phyloP scores from a whole-genome alignment of 2,113 vertebrate genomes.

The Tinamus guttatus region DNA sequence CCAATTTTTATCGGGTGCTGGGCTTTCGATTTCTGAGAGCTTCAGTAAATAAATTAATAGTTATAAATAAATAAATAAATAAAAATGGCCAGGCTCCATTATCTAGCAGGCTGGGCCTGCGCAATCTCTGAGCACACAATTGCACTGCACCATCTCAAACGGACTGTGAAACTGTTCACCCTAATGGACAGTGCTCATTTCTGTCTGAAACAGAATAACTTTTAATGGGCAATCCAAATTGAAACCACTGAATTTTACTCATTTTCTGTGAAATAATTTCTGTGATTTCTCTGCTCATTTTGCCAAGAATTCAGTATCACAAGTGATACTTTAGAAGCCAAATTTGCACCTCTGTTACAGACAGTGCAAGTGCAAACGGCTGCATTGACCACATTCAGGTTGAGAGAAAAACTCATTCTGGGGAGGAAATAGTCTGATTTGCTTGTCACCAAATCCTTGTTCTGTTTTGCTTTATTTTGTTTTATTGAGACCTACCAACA shows the following conservation, averaged over 20 bases:
- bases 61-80: background rate
- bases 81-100: background rate
- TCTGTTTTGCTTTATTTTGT: background rate
- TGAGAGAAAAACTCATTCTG: background rate
- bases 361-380: fast-evolving
- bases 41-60: background rate
- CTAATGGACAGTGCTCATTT: slow-evolving; percentile 22
- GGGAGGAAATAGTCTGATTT: background rate
- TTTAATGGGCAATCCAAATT: slow-evolving; percentile 20
- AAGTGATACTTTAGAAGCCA: background rate
- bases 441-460: background rate
- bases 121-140: background rate
- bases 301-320: background rate
- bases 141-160: slow-evolving; percentile 27
- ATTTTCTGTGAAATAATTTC: background rate
- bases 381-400: background rate
- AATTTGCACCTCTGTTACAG: fast-evolving
- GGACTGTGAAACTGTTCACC: slow-evolving; percentile 66
- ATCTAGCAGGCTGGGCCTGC: background rate
- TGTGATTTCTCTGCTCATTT: background rate
- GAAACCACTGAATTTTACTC: background rate
- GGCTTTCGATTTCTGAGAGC: background rate
- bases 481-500: background rate
- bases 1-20: background rate
- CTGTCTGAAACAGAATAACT: slow-evolving; percentile 17